Percentiles rank a stretch among this genome's conserved stretches.
Evolutionary conservation across 2,113 vertebrate species (phyloP).

Genomic region (Scalopus aquaticus): DNA sequence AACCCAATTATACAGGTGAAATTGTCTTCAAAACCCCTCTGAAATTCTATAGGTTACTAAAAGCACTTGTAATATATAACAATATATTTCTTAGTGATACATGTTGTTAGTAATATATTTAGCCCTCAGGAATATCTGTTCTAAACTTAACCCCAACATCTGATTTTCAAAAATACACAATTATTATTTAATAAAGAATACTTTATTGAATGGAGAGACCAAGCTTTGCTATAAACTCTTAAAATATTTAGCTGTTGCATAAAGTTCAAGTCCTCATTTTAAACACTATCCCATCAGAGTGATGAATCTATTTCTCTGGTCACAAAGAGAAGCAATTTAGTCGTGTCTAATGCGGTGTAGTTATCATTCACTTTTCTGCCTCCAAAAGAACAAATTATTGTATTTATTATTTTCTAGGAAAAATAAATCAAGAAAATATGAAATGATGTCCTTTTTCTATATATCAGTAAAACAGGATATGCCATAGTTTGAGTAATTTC

Average conservation of each 20-base stretch:
- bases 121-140: background rate
- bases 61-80: background rate
- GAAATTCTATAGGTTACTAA: background rate
- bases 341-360: no score
- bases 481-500: background rate
- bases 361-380: background rate
- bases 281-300: background rate
- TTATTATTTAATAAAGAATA: background rate
- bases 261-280: background rate
- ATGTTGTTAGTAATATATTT: background rate
- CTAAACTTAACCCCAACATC: background rate
- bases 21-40: background rate
- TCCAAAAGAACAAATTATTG: background rate
- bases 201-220: background rate
- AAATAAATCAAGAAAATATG: background rate
- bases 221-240: background rate
- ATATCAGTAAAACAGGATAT: background rate
- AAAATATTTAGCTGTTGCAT: background rate
- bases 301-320: background rate
- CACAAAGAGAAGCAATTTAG: background rate
- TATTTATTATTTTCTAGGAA: background rate
- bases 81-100: no score
- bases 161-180: constrained; percentile 3
- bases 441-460: background rate
- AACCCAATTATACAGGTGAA: background rate